Conservation (phyloP, 2,113 vertebrate genomes). For the Bucco capensis region DNA sequence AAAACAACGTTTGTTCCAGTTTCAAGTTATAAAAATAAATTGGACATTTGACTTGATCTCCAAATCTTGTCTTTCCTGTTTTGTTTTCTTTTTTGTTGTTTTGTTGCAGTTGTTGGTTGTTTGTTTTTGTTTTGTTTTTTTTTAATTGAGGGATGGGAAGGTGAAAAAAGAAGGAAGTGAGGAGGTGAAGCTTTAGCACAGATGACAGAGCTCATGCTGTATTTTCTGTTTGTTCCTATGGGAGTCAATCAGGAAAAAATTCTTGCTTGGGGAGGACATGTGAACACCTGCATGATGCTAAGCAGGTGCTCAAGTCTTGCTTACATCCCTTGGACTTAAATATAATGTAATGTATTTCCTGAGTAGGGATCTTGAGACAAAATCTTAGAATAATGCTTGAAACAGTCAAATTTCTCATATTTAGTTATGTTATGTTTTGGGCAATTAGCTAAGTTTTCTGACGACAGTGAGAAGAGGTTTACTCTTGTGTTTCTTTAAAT, state of each 20-base stretch:
- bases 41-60: constrained; percentile 86
- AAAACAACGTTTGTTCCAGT: constrained; percentile 87
- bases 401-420: not conserved
- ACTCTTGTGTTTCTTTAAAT: not conserved
- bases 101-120: not conserved
- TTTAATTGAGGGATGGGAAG: constrained; percentile 18
- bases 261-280: not conserved
- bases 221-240: not conserved
- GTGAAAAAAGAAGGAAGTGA: not conserved
- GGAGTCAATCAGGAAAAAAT: not conserved
- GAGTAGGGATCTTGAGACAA: not conserved
- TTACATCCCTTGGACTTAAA: not conserved
- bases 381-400: not conserved
- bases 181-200: not conserved
- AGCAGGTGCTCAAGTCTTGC: not conserved
- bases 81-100: constrained; percentile 16
- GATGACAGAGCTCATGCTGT: not conserved
- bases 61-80: constrained; percentile 78
- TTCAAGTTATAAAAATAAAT: constrained; percentile 89
- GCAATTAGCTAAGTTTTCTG: not conserved
- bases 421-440: not conserved
- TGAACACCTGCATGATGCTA: not conserved
- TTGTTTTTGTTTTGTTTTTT: no score
- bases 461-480: not conserved
- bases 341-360: not conserved